Evolutionary conservation across 2,113 vertebrate species (phyloP), one percentile per base, ranked within the genome.

Genomic region (Haemorhous mexicanus): DNA sequence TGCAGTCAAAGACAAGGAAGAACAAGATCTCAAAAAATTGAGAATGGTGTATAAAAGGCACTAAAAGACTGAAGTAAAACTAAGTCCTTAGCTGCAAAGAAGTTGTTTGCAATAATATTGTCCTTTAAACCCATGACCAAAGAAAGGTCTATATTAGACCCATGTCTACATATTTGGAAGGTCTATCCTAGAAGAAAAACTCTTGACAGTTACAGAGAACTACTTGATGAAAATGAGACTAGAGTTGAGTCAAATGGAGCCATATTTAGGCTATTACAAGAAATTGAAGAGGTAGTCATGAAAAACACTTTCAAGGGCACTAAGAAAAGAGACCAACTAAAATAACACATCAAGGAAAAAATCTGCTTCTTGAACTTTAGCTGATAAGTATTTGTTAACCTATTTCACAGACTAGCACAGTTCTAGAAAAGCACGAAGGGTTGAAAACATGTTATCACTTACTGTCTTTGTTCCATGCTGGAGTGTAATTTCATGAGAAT

Each of bases 401-500:
- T 84, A 56, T 84, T 84, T 82, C 26, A 84, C 4, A 82, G 26
- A 55, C 18, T 47, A 15, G 7, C 7, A 62, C 4, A 53, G 19
- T 23, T 76, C 33, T 56, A 75, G 46, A 68, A 79, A 82, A 93
- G 7, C 39, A 61, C 24, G 4, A 82, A 87, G 37, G 12, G 50
- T 69, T 90, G 52, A 79, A 80, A 68, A 37, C 5, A 13, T 47
- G 7, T 88, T 79, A 30, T 49, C 27, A 96, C 99, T 99, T 98
- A 99, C 99, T 28, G 99, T 99, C 97, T 99, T 99, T 55, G 98
- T 98, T 93, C 99, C 99, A 50, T 99, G 99, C 72, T 98, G 98
- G 44, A 99, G 97, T 3, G 98, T 99, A 96, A 99, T 99, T 95
- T 99, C 99, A 97, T 99, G 99, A 12, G 99, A 98, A 94, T 99